phyloP scores from a whole-genome alignment of 2,797 vertebrate species.

The Ciconia nigra region DNA sequence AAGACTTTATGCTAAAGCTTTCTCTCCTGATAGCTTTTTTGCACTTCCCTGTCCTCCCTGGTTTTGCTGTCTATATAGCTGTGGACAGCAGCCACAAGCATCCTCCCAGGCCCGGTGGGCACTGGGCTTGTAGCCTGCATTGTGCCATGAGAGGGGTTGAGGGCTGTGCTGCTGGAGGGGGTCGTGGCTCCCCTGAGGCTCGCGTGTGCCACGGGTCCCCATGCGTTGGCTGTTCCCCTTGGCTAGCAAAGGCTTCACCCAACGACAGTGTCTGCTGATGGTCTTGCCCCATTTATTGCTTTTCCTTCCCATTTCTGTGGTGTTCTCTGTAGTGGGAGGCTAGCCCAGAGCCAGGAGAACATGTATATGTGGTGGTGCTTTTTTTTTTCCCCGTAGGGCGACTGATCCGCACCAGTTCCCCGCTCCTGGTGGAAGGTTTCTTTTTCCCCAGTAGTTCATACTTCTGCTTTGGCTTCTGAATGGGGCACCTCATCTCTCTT shows the following conservation, averaged over 20 bases:
- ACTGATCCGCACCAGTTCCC: neutral
- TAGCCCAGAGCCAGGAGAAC: neutral
- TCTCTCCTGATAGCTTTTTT: neutral
- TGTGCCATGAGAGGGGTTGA: accelerated
- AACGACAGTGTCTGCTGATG: neutral
- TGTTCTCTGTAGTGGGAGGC: neutral
- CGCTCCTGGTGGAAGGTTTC: neutral
- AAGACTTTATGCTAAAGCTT: neutral
- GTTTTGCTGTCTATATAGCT: accelerated
- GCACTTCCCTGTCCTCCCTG: neutral
- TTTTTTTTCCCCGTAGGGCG: accelerated
- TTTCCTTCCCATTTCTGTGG: neutral
- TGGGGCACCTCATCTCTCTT: neutral
- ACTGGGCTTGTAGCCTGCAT: accelerated
- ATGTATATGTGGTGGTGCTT: accelerated
- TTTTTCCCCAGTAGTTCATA: neutral
- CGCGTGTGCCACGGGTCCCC: accelerated
- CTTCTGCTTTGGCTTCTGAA: neutral
- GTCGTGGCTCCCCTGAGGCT: neutral
- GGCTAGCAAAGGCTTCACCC: neutral
- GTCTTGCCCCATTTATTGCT: neutral
- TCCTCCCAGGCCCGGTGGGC: neutral
- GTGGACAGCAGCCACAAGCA: neutral
- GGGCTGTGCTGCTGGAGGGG: neutral
- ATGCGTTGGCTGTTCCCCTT: neutral